Evolutionary conservation across 2,113 vertebrate genomes (phyloP), one percentile per base, ranked within the genome.

Genomic region (Amia ocellicauda): DNA sequence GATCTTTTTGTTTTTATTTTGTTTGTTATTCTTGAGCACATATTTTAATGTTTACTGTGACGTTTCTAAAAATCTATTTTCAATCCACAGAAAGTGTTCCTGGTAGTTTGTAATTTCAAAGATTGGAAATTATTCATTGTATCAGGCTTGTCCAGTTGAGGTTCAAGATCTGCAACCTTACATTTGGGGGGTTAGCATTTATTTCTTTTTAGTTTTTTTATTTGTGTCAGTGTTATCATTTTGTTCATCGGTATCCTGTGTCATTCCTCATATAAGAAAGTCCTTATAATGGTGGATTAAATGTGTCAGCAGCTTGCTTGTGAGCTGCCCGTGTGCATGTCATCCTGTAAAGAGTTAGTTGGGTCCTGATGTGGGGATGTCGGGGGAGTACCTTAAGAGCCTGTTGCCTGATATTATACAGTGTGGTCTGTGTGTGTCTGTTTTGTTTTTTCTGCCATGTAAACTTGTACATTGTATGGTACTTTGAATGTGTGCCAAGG

Each of bases 311-410:
- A 19, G 47, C 4, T 50, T 50, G n/a, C 3, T 5, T 23, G 11
- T 24, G 20, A 54, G 20, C 16, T 19, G 11, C 5, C 0, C 22
- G 22, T 16, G 51, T 22, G 24, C 22, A 74, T 77, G 80, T 70
- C 84, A 79, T 87, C 87, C 83, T 89, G 83, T 88, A 87, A 88
- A 90, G 88, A 88, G 85, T 87, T 88, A 85, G 82, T 85, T 77
- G 75, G 24, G 82, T 82, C 84, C 85, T 85, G 83, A 89, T 85
- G 82, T 83, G 88, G 80, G 81, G 78, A 83, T 36, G 31, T 5
- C 5, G 80, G 84, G 79, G 77, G 80, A 71, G 85, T 74, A 84
- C 82, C 85, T 84, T 78, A 85, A 76, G 85, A 83, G 79, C 82
- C 86, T 78, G 69, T 86, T 85, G 85, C 83, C 78, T 82, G 84